Evolutionary conservation across 1,140 invertebrate species (phyloP).

Genomic region (Coenobita brevimanus): DNA sequence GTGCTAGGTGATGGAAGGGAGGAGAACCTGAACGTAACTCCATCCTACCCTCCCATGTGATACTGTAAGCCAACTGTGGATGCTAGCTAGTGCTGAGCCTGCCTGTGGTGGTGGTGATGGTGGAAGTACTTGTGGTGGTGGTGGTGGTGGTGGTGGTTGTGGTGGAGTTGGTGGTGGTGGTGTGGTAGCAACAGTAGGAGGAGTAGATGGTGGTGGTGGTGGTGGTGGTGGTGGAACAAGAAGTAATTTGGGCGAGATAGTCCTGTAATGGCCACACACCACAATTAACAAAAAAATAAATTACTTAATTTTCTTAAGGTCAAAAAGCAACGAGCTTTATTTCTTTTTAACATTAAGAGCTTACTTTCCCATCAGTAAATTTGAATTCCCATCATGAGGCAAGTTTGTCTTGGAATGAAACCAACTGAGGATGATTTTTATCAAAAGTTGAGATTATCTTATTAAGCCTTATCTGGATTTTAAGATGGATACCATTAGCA

Average conservation of each 20-base stretch:
- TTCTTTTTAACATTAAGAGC: conserved; percentile 5
- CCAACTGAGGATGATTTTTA: too few relatives aligned
- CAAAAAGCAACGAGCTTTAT: conserved; percentile 45
- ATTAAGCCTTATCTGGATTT: too few relatives aligned
- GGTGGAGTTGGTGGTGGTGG: conserved; percentile 61
- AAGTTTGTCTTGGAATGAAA: too few relatives aligned
- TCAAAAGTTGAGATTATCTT: too few relatives aligned
- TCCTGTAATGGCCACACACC: conserved; percentile 68
- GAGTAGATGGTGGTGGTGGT: conserved; percentile 66
- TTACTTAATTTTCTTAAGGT: conserved; percentile 29
- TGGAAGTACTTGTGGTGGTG: conserved; percentile 45
- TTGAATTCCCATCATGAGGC: too few relatives aligned
- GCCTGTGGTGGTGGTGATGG: conserved; percentile 60
- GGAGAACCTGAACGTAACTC: conserved; percentile 23
- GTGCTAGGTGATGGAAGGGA: conserved; percentile 38
- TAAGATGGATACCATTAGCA: too few relatives aligned
- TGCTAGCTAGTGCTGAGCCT: conserved; percentile 44
- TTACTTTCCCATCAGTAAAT: not conserved
- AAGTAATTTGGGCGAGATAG: conserved; percentile 68
- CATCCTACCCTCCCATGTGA: conserved; percentile 46
- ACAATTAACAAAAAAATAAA: conserved; percentile 63
- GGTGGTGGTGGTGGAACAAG: conserved; percentile 67
- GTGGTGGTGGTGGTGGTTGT: conserved; percentile 65
- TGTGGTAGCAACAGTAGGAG: conserved; percentile 68
- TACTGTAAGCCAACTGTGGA: conserved; percentile 49